Base-by-base conservation (phyloP, 1,140 invertebrate genomes). In the Drosophila ogumai region DNA sequence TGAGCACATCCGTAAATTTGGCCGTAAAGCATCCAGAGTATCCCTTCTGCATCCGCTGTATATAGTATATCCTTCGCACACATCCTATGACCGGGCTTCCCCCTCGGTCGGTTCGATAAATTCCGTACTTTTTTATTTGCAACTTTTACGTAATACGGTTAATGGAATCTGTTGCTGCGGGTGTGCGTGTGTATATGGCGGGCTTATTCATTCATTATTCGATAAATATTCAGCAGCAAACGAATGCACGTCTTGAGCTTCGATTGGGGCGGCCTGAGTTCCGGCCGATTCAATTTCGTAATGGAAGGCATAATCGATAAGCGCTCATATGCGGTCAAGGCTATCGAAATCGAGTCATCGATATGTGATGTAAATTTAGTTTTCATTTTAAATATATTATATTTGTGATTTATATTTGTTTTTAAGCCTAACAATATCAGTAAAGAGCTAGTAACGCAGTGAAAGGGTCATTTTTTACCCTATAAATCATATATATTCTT, bases 181-280 rank as follows among this genome's bases (percentile, higher is more conserved):
- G 34, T 50, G 17, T 63, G 41, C 36, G 47, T 49, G 43, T 50
- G 31, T 50, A 5, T 25, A 3, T 40, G 17, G 25, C n/a, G 40
- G 52, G 17, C 50, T 71, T 72, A 72, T 72, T 72, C 69, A 72
- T 72, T 72, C 69, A 72, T 72, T 72, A 72, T 72, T 72, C 69
- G 69, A 72, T 72, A 72, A 72, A 72, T 72, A 72, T 72, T 72
- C 69, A 72, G 44, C 69, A 59, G 38, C 17, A 0, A 40, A 36
- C 38, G 65, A 54, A 75, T 84, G 69, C 69, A 72, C 69, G 67
- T 72, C 44, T 72, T 71, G 43, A 36, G 52, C 9, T 47, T 49
- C 52, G 50, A 40, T 12, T 28, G 32, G 50, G 43, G 25, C 25
- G 19, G 12, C 49, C 28, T 5, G 22, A 13, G 44, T 31, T 12